Conservation (phyloP, 1,140 invertebrate genomes). For the Apis laboriosa region DNA sequence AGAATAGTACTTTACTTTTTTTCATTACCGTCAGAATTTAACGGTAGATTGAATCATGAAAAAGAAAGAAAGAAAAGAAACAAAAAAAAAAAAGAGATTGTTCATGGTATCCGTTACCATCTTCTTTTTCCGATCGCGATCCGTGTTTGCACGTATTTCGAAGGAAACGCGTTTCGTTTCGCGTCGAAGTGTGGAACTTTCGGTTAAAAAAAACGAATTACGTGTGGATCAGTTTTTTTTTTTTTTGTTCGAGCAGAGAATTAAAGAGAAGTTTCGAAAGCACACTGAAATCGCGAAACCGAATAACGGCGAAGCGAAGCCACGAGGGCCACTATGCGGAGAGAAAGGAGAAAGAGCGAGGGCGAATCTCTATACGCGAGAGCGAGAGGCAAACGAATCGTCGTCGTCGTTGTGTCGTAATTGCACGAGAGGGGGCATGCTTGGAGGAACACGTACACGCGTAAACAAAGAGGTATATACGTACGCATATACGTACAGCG, state of each 20-base stretch:
- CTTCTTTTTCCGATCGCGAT: neutral
- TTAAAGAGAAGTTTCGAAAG: neutral
- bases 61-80: no score
- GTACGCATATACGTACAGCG: constrained; percentile 4
- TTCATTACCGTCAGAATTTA: neutral
- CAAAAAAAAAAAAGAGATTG: no score
- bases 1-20: neutral
- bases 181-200: neutral
- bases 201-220: no score
- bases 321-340: constrained; percentile 10
- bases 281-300: neutral
- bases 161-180: neutral
- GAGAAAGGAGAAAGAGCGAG: neutral
- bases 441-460: neutral
- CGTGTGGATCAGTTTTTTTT: no score
- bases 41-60: neutral
- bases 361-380: no score
- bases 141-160: neutral
- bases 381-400: constrained; percentile 27
- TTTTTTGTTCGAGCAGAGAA: no score
- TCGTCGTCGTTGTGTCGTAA: constrained; percentile 45
- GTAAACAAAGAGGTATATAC: neutral
- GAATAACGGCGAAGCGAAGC: neutral
- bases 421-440: constrained; percentile 40
- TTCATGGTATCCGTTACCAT: neutral